phyloP scores from a whole-genome alignment of 2,113 vertebrate species.

The Ibidorhyncha struthersii region DNA sequence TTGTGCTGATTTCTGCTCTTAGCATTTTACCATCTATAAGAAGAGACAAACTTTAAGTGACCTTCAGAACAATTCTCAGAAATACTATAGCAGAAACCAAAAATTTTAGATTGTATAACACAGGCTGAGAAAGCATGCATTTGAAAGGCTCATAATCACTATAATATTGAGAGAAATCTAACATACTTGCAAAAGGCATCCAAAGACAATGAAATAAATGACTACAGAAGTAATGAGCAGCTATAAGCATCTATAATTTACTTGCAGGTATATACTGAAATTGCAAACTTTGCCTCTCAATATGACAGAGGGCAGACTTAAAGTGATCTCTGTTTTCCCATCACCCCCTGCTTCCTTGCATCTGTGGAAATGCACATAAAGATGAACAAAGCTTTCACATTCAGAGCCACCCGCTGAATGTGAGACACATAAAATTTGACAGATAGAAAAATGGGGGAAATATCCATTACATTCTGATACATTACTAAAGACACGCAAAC shows the following conservation, averaged over 20 bases:
- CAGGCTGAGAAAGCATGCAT: not conserved
- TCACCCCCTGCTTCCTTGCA: not conserved
- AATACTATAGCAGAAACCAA: not conserved
- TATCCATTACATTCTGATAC: slow-evolving; percentile 12
- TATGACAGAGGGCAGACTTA: not conserved
- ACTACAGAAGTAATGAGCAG: not conserved
- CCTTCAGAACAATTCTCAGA: not conserved
- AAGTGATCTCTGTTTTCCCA: not conserved
- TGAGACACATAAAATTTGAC: slow-evolving; percentile 8
- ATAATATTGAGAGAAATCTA: not conserved
- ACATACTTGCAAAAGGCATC: not conserved
- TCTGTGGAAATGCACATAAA: not conserved
- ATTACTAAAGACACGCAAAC: not conserved
- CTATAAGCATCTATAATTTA: not conserved
- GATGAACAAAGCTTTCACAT: not conserved
- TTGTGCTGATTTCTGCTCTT: not conserved
- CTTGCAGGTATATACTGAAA: not conserved
- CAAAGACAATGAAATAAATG: not conserved
- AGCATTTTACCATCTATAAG: not conserved
- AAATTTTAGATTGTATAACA: not conserved
- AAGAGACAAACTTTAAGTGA: not conserved
- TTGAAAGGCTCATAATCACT: not conserved
- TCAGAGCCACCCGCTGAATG: not conserved
- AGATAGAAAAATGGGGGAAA: slow-evolving; percentile 36
- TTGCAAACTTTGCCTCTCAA: not conserved